phyloP scores from a whole-genome alignment of 2,888 invertebrate species.

The Tineola bisselliella region DNA sequence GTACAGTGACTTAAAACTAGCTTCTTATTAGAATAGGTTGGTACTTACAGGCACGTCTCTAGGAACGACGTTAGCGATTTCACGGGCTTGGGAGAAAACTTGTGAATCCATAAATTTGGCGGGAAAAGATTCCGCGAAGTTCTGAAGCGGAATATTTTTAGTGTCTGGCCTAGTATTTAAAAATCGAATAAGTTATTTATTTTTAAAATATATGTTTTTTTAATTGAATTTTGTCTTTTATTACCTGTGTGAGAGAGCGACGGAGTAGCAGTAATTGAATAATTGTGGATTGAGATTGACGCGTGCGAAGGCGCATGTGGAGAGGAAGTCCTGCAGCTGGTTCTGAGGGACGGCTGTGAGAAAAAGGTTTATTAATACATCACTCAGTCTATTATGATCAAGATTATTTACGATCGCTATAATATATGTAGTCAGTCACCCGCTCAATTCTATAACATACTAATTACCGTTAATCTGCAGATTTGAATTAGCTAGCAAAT shows the following conservation, averaged over 20 bases:
- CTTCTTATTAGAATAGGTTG: constrained; percentile 15
- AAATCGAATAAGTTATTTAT: background rate
- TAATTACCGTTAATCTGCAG: no score
- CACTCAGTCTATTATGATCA: no score
- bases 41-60: constrained; percentile 34
- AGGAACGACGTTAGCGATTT: constrained; percentile 60
- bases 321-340: constrained; percentile 71
- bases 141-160: constrained; percentile 65
- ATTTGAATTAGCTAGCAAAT: no score
- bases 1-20: background rate
- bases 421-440: no score
- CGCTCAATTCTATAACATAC: no score
- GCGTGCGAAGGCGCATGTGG: constrained; percentile 75
- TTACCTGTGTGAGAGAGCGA: constrained; percentile 77
- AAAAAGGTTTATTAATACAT: no score
- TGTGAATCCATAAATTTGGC: constrained; percentile 71
- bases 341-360: constrained; percentile 42
- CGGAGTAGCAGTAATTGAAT: constrained; percentile 82
- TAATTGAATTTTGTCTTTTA: background rate
- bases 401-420: no score
- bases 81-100: constrained; percentile 66
- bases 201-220: background rate
- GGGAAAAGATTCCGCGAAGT: constrained; percentile 73
- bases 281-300: constrained; percentile 81
- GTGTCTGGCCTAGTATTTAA: constrained; percentile 61